Conservation (phyloP, 2,888 invertebrate species). For the Patella pellucida region DNA sequence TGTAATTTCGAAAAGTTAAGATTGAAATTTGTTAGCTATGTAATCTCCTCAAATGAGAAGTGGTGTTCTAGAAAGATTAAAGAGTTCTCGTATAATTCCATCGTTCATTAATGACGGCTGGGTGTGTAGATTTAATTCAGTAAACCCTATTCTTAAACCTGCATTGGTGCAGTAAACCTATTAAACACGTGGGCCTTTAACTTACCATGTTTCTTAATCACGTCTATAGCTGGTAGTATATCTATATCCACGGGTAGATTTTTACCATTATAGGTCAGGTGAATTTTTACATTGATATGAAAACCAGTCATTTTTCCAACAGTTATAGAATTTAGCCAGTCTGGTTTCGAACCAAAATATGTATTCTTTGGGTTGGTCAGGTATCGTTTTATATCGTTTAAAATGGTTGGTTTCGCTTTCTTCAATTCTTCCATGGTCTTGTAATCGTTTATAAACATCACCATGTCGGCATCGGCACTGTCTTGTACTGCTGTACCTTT, state of each 20-base stretch:
- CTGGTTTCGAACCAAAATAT: neutral
- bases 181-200: no score
- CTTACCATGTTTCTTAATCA: no score
- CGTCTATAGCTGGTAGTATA: neutral
- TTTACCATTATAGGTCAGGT: neutral
- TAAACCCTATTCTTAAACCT: no score
- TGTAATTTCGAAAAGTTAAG: no score
- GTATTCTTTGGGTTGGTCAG: neutral
- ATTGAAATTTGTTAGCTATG: no score
- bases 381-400: neutral
- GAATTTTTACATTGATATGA: neutral
- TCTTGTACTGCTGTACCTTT: neutral
- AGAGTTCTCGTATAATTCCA: no score
- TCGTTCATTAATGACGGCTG: no score
- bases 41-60: no score
- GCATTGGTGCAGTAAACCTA: no score
- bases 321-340: no score
- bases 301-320: neutral
- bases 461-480: neutral
- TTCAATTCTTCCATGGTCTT: neutral
- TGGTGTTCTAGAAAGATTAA: no score
- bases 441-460: neutral
- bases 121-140: no score
- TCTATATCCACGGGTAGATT: neutral
- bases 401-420: neutral